Percentiles rank a stretch among this genome's conserved stretches.
Evolutionary conservation across 2,797 vertebrate species (phyloP).

Genomic region (Mastacembelus armatus): DNA sequence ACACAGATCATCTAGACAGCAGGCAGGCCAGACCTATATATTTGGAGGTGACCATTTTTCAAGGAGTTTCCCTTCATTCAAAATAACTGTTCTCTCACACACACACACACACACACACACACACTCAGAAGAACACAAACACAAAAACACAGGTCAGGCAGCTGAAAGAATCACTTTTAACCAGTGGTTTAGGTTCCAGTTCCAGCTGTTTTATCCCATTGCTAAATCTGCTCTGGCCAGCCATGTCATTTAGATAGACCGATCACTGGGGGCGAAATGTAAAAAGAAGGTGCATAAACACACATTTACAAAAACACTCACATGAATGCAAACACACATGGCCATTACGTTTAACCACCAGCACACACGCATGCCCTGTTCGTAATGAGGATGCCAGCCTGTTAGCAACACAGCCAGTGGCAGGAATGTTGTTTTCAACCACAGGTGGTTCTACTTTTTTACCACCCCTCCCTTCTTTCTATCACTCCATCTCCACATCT

Average conservation of each 20-base stretch:
- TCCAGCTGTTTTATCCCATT: conserved; percentile 74
- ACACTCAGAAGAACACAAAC: conserved; percentile 26
- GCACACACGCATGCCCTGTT: conserved; percentile 43
- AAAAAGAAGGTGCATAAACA: conserved; percentile 46
- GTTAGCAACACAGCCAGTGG: conserved; percentile 34
- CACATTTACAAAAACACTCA: conserved; percentile 24
- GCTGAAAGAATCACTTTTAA: conserved; percentile 63
- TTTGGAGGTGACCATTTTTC: conserved; percentile 44
- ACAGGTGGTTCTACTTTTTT: conserved; percentile 67
- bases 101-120: conserved; percentile 27
- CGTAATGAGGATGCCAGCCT: conserved; percentile 46
- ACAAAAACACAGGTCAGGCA: conserved; percentile 56
- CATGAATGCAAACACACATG: conserved; percentile 24
- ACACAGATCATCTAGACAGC: conserved; percentile 35
- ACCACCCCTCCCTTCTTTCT: conserved; percentile 1
- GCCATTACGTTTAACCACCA: conserved; percentile 49
- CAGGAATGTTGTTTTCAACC: conserved; percentile 70
- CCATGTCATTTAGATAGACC: conserved; percentile 66
- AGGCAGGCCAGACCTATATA: conserved; percentile 32
- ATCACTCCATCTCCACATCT: conserved; percentile 48
- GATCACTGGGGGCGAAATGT: conserved; percentile 27
- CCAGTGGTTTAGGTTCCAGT: conserved; percentile 41
- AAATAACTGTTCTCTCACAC: conserved; percentile 35
- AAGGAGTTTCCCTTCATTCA: conserved; percentile 43
- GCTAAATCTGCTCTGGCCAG: conserved; percentile 69